Evolutionary conservation across 2,797 vertebrate genomes (phyloP).

Genomic region (Paratrypauchen microcephalus): DNA sequence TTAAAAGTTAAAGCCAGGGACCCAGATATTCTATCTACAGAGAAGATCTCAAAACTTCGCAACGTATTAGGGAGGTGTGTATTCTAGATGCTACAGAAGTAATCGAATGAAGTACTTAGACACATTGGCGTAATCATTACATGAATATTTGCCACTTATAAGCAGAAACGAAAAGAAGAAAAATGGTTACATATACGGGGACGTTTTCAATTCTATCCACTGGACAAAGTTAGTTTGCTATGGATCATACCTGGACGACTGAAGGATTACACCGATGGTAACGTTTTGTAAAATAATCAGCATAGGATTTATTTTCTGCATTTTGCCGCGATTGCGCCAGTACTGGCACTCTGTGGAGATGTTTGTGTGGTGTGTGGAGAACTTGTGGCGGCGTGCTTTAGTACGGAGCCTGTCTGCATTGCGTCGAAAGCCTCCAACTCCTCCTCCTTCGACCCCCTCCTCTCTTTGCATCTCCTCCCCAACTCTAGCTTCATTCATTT

Average conservation of each 20-base stretch:
- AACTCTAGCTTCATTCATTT: slow-evolving; percentile 37
- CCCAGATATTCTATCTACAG: too few relatives aligned
- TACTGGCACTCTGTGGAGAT: slow-evolving; percentile 63
- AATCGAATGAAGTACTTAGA: neutral
- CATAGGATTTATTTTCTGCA: slow-evolving; percentile 14
- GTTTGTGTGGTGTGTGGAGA: slow-evolving; percentile 73
- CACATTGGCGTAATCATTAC: neutral
- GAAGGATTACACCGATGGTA: neutral
- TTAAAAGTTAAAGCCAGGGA: neutral
- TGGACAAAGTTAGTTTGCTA: too few relatives aligned
- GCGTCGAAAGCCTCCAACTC: slow-evolving; percentile 80
- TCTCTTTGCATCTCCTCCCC: slow-evolving; percentile 18
- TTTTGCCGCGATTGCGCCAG: slow-evolving; percentile 69
- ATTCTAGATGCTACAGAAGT: neutral
- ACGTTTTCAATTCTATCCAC: neutral
- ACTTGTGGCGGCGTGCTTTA: slow-evolving; percentile 78
- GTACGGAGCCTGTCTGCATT: slow-evolving; percentile 82
- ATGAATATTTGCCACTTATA: neutral
- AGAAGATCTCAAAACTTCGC: too few relatives aligned
- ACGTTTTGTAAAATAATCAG: neutral
- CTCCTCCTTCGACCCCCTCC: slow-evolving; percentile 56
- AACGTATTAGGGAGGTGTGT: too few relatives aligned
- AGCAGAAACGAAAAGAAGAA: neutral
- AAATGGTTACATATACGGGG: neutral
- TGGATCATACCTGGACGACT: too few relatives aligned